Evolutionary conservation across 1,140 invertebrate species (phyloP), one percentile per base, ranked within the genome.

Genomic region (Augochlora pura): DNA sequence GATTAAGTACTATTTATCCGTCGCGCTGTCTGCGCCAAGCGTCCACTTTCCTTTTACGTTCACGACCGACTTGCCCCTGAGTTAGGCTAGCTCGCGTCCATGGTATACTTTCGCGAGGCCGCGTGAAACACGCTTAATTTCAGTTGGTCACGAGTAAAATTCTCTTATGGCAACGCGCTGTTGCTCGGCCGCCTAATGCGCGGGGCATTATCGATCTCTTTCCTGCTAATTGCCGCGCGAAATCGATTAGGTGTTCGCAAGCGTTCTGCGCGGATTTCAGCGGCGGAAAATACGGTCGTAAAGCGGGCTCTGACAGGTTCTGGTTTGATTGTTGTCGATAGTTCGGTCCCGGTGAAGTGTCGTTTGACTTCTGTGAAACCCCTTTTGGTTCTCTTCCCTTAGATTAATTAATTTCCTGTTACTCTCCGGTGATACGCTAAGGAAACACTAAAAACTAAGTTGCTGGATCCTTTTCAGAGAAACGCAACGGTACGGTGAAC

Each of bases 141-240:
- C 46, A 68, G 57, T 69, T 38, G 12, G 23, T 60, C 38, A 75
- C 38, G 16, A 80, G 14, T 54, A 73, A 74, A 25, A n/a, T n/a
- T n/a, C n/a, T 4, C 7, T 39, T 70, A 25, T 71, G 32, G 42
- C 75, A 83, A 71, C 67, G 52, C 64, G 66, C 52, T 32, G 69
- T 71, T 63, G 66, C 52, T 27, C 49, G 66, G 49, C 68, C 46
- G 63, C 63, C 49, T 60, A 69, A 80, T 60, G 27, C 18, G 21
- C 49, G 5, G 5, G 5, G 0, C 10, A n/a, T 21, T 39, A 25
- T 21, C 27, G 2, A 71, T n/a, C n/a, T 16, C 25, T 14, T 25
- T 16, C 23, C 3, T 6, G 23, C 39, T 23, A 46, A 46, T 14
- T 12, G 10, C 14, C 42, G 10, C 10, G 10, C 2, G 2, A 16